Evolutionary conservation across 1,140 invertebrate species (phyloP).

Genomic region (Meloidogyne hapla): DNA sequence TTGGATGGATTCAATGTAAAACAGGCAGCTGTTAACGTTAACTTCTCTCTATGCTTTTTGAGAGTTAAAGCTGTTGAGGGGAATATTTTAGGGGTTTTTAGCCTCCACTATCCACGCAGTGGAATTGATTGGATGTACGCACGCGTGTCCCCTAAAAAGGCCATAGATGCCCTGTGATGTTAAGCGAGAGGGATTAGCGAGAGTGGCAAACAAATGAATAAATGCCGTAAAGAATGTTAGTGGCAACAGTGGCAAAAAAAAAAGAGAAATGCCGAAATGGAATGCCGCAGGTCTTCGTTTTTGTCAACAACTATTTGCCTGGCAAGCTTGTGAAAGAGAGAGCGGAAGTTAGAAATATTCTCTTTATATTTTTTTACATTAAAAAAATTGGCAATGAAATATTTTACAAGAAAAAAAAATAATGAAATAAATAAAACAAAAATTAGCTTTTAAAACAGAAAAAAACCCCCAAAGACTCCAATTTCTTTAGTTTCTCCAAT

Average conservation of each 20-base stretch:
- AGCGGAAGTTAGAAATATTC: not conserved
- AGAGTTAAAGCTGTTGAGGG: not conserved
- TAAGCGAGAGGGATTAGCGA: not conserved
- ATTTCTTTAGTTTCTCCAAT: not conserved
- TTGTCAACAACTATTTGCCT: no score
- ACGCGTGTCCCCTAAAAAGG: not conserved
- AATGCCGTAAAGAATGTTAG: not conserved
- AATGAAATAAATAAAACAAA: not conserved
- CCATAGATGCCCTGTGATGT: not conserved
- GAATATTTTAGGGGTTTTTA: not conserved
- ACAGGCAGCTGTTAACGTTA: no score
- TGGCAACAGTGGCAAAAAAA: not conserved
- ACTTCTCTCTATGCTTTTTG: not conserved
- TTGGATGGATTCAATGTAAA: not conserved
- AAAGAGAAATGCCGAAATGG: not conserved
- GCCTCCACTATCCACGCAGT: not conserved
- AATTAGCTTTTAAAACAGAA: not conserved
- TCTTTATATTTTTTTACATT: no score
- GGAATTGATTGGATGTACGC: constrained; percentile 5
- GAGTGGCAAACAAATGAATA: not conserved
- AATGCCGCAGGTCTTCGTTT: not conserved
- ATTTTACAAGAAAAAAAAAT: not conserved
- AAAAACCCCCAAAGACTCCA: not conserved
- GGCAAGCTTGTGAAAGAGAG: not conserved
- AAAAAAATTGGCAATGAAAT: no score